These are phyloP conservation scores for Rhorus exstirpatorius DNA, from an alignment of 2,888 invertebrate species.

Conservation along the genomic window DNA sequence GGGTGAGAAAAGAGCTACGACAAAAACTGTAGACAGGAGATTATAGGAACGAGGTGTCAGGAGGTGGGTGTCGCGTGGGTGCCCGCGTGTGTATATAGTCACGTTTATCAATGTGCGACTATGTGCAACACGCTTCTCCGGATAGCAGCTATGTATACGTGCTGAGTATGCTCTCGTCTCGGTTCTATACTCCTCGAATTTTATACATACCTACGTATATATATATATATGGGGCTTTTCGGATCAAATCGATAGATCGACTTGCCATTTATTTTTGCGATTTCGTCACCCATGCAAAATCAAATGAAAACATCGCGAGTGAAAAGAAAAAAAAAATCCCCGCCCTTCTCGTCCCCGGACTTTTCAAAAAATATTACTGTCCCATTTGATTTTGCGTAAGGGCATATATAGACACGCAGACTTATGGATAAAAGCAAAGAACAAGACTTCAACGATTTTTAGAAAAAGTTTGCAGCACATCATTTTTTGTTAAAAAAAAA, in stretches of 20 bases:
- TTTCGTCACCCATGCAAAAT: too few species aligned
- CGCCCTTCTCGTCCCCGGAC: too few species aligned
- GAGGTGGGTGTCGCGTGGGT: constrained; percentile 30
- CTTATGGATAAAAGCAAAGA: too few species aligned
- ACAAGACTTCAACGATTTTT: too few species aligned
- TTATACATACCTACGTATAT: constrained; percentile 6
- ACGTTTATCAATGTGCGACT: constrained; percentile 54
- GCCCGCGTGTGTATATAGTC: constrained; percentile 55
- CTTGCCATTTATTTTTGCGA: neutral
- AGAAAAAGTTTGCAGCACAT: too few species aligned
- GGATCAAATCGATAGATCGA: neutral
- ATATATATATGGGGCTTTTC: neutral
- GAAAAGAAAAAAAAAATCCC: too few species aligned
- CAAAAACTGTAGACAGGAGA: constrained; percentile 6
- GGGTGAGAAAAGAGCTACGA: constrained; percentile 12
- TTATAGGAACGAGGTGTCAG: neutral
- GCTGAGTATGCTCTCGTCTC: constrained; percentile 40
- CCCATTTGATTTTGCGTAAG: too few species aligned
- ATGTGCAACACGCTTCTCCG: constrained; percentile 32
- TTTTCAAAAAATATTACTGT: too few species aligned
- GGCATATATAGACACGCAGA: too few species aligned
- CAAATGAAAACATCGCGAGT: too few species aligned
- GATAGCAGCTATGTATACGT: constrained; percentile 4
- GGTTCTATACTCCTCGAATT: neutral
- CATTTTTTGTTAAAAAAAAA: too few species aligned